These are phyloP conservation scores for Holocentrus rufus DNA, from an alignment of 2,797 vertebrate species.

Conservation along the genomic window DNA sequence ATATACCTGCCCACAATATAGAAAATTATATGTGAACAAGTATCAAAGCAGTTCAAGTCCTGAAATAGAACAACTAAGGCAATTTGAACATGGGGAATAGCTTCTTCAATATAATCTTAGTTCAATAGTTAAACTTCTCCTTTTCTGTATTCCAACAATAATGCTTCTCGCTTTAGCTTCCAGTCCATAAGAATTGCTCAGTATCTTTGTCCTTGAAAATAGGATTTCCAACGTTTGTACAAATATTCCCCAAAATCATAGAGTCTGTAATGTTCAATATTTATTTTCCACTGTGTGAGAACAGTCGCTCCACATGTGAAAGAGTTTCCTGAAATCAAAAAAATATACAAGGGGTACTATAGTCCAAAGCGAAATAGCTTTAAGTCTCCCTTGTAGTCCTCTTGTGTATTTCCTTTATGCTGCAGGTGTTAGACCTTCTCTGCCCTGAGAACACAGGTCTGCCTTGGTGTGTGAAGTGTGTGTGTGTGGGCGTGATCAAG, in stretches of 20 bases:
- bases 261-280: conserved; percentile 60
- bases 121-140: conserved; percentile 65
- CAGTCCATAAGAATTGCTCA: conserved; percentile 73
- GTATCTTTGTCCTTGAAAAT: conserved; percentile 65
- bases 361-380: conserved; percentile 77
- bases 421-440: conserved; percentile 54
- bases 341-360: conserved; percentile 62
- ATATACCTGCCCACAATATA: conserved; percentile 83
- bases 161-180: conserved; percentile 62
- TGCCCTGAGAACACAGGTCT: conserved; percentile 45
- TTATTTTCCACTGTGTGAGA: conserved; percentile 64
- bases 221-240: conserved; percentile 68
- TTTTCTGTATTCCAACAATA: conserved; percentile 63
- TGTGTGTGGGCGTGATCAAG: conserved; percentile 57
- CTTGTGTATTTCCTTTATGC: conserved; percentile 50
- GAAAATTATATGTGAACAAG: conserved; percentile 86
- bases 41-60: conserved; percentile 79
- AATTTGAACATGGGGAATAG: conserved; percentile 77
- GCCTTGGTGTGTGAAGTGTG: conserved; percentile 47
- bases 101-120: conserved; percentile 70
- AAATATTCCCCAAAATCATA: conserved; percentile 65
- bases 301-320: conserved; percentile 53
- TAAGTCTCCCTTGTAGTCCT: conserved; percentile 64
- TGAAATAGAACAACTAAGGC: conserved; percentile 84
- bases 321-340: conserved; percentile 62